Conservation (phyloP, 2,888 invertebrate genomes). For the Hirtodrosophila cameraria region DNA sequence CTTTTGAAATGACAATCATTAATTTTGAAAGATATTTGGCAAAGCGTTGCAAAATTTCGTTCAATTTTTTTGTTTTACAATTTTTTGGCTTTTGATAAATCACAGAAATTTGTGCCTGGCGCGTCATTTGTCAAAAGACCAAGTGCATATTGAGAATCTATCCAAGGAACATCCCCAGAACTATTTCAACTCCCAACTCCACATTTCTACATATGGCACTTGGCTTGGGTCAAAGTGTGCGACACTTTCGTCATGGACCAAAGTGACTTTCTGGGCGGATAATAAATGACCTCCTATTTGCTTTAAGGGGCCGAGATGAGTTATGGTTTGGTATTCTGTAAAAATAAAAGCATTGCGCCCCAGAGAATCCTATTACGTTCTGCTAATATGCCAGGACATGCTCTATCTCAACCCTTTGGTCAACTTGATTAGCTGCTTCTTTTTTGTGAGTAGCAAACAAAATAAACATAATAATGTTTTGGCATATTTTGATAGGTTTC, state of each 20-base stretch:
- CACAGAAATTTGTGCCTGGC: conserved; percentile 49
- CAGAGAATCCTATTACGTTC: conserved; percentile 36
- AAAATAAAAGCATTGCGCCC: conserved; percentile 22
- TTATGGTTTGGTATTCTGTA: conserved; percentile 53
- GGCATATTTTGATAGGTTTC: conserved; percentile 16
- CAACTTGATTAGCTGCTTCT: conserved; percentile 40
- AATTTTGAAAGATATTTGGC: conserved; percentile 49
- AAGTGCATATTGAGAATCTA: conserved; percentile 46
- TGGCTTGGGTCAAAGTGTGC: conserved; percentile 51
- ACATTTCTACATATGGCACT: conserved; percentile 45
- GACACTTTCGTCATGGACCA: conserved; percentile 70
- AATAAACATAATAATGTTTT: conserved; percentile 44
- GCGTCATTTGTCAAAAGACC: conserved; percentile 67
- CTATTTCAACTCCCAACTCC: conserved; percentile 15
- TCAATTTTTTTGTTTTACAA: conserved; percentile 43
- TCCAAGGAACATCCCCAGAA: conserved; percentile 48
- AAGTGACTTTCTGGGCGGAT: conserved; percentile 35
- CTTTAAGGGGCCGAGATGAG: conserved; percentile 57
- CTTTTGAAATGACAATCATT: conserved; percentile 45
- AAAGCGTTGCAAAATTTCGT: conserved; percentile 52
- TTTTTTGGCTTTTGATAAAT: conserved; percentile 68
- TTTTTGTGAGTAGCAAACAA: conserved; percentile 5
- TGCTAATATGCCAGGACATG: conserved; percentile 68
- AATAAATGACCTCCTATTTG: conserved; percentile 66
- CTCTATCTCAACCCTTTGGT: conserved; percentile 57